Percentiles rank a stretch among this genome's conserved stretches.
Conservation (phyloP, 2,113 vertebrate species). For the Aleadryas rufinucha region DNA sequence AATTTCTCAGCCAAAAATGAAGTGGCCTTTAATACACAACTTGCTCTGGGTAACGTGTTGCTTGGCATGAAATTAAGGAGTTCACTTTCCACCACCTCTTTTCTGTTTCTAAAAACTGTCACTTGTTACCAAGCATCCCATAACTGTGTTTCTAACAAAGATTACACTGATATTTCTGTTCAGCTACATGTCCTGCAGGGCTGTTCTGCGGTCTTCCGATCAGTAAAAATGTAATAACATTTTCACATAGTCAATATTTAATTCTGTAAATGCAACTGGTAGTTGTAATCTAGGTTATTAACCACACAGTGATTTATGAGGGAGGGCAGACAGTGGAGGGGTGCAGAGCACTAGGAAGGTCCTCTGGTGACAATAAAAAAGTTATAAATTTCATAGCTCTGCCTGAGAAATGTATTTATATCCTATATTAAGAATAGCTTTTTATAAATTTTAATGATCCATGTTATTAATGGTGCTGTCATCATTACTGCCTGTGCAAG, state of each 20-base stretch:
- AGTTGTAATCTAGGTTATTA: slow-evolving; percentile 84
- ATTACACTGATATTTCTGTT: slow-evolving; percentile 77
- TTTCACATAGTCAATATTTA: slow-evolving; percentile 87
- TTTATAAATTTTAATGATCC: slow-evolving; percentile 91
- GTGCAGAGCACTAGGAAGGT: slow-evolving; percentile 73
- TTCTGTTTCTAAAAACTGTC: slow-evolving; percentile 21
- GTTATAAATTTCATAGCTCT: slow-evolving; percentile 85
- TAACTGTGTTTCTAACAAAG: slow-evolving; percentile 71
- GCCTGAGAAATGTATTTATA: slow-evolving; percentile 84
- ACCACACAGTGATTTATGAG: slow-evolving; percentile 80
- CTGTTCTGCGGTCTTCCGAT: slow-evolving; percentile 71
- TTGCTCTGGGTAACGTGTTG: not conserved
- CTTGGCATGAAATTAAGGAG: slow-evolving; percentile 43
- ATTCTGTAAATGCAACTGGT: slow-evolving; percentile 86
- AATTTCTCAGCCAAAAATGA: not conserved
- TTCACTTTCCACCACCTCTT: not conserved
- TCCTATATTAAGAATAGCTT: slow-evolving; percentile 84
- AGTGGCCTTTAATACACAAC: not conserved
- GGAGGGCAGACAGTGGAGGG: slow-evolving; percentile 68
- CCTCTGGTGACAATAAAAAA: slow-evolving; percentile 84
- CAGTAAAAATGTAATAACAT: slow-evolving; percentile 84
- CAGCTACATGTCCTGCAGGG: slow-evolving; percentile 73
- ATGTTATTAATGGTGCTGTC: slow-evolving; percentile 85
- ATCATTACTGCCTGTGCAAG: slow-evolving; percentile 69
- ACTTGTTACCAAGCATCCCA: slow-evolving; percentile 37